Evolutionary conservation across 2,113 vertebrate species (phyloP).

Genomic region (Otocyon megalotis): DNA sequence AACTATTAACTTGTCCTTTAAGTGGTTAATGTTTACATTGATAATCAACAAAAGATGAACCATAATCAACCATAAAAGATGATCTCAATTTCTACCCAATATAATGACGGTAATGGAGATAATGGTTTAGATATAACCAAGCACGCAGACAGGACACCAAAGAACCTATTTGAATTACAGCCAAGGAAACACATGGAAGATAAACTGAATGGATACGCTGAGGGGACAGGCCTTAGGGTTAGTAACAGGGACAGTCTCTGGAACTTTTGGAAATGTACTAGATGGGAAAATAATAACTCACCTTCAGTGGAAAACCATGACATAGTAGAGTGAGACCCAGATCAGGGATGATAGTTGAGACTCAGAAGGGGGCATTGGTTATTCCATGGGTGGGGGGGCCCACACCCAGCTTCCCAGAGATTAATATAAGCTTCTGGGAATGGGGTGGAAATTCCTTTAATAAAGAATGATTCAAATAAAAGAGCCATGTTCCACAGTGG

Average conservation of each 20-base stretch:
- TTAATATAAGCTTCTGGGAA: background rate
- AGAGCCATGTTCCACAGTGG: background rate
- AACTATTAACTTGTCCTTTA: background rate
- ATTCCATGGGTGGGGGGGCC: rapidly evolving
- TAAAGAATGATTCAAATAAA: background rate
- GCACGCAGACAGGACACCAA: background rate
- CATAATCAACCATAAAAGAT: background rate
- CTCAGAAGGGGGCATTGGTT: background rate
- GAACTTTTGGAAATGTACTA: background rate
- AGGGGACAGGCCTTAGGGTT: background rate
- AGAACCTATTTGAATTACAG: background rate
- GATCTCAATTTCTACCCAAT: background rate
- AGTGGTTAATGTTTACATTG: background rate
- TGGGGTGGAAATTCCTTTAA: background rate
- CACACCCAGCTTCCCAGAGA: background rate
- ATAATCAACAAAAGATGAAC: background rate
- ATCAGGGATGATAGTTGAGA: background rate
- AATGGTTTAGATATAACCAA: background rate
- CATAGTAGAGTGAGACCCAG: rapidly evolving
- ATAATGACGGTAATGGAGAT: background rate
- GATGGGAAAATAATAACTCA: background rate
- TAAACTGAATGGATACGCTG: background rate
- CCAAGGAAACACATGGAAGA: background rate
- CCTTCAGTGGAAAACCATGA: background rate
- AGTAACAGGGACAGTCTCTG: background rate